Percentiles rank a stretch among this genome's conserved stretches.
These are phyloP conservation scores for Amitus sp. DNA, from an alignment of 2,888 invertebrate genomes.

Conservation along the genomic window DNA sequence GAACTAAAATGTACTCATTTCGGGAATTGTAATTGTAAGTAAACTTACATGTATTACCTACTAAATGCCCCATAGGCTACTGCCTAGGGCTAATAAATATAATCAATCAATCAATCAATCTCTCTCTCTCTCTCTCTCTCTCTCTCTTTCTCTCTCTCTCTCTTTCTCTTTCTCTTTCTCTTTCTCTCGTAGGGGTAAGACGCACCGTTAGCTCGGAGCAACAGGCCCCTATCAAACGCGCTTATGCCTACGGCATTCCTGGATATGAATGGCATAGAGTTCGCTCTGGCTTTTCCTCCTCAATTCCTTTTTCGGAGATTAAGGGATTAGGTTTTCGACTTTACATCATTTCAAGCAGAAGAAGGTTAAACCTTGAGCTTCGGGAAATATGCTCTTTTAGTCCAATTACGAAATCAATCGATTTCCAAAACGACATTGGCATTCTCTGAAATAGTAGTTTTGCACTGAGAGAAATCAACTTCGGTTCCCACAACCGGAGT, in stretches of 20 bases:
- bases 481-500: too few relatives aligned
- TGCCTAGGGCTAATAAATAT: too few relatives aligned
- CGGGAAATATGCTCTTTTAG: background rate
- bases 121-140: too few relatives aligned
- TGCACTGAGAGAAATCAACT: too few relatives aligned
- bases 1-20: too few relatives aligned
- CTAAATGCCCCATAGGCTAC: too few relatives aligned
- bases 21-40: too few relatives aligned
- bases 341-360: background rate
- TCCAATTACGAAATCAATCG: too few relatives aligned
- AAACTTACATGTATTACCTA: too few relatives aligned
- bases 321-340: background rate
- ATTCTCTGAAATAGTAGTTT: too few relatives aligned
- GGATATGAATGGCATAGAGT: constrained; percentile 10
- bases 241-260: constrained; percentile 42
- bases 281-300: constrained; percentile 11
- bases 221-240: constrained; percentile 58
- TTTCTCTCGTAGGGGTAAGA: constrained; percentile 31
- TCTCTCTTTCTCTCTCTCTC: constrained; percentile 12
- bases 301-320: background rate
- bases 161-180: constrained; percentile 10
- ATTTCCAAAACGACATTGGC: too few relatives aligned
- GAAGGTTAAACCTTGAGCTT: background rate
- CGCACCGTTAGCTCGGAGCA: constrained; percentile 48
- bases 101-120: too few relatives aligned